Base-by-base conservation (phyloP, 2,113 vertebrate genomes). In the Phalacrocorax aristotelis region DNA sequence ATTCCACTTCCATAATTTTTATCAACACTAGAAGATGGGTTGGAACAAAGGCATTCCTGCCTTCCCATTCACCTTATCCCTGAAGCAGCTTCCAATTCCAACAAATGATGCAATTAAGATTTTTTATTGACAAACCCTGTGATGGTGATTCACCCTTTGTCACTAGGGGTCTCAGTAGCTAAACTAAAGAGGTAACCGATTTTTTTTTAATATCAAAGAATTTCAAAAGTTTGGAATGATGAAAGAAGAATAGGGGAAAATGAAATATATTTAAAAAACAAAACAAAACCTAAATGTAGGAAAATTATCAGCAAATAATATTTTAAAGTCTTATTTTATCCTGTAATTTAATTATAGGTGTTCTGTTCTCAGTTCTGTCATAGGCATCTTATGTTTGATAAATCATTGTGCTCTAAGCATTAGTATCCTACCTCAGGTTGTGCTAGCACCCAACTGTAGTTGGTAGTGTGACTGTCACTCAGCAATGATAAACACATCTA, bases 391-490 rank as follows among this genome's bases (percentile, higher is more conserved):
- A 36, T 2, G 0, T 61, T 38, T 48, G 40, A 57, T 27, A 84
- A 42, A 77, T 21, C 5, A 7, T n/a, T n/a, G 58, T 68, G 3
- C 0, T 0, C 5, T 14, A 51, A 61, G n/a, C 22, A 16, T 21
- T 74, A 27, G 15, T 36, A 42, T 32, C 60, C 23, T 66, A 40
- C 11, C 2, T 72, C n/a, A 51, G 27, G 11, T 44, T 83, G 9
- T 34, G 64, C 34, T 25, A 64, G 19, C 42, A 61, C 26, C 5
- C 12, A 30, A 15, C 15, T 44, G 13, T 29, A 76, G 30, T 19
- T 40, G 21, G 17, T 17, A 49, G n/a, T 34, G 38, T 32, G 83
- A 20, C 5, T 49, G 21, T 54, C 48, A 82, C 8, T 75, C 14
- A 57, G 5, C 48, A 75, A 40, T 4, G 30, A 10, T 77, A 51